Evolutionary conservation across 2,797 vertebrate genomes (phyloP).

Genomic region (Myiotriccus ornatus): DNA sequence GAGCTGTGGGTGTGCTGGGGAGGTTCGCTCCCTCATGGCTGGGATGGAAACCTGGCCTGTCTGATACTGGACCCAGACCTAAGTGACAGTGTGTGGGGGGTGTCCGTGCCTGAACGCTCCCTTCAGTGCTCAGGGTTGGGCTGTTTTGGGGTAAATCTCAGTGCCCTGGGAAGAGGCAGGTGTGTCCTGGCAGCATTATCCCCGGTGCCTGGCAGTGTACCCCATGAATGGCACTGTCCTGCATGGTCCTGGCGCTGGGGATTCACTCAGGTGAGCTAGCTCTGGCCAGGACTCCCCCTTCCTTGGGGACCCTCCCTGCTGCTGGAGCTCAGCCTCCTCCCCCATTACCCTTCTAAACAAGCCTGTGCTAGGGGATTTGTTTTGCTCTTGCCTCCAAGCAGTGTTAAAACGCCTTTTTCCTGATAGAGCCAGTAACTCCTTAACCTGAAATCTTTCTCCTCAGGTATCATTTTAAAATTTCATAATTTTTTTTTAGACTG

Average conservation of each 20-base stretch:
- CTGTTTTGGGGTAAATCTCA: neutral
- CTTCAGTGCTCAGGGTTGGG: accelerated
- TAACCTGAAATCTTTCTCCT: neutral
- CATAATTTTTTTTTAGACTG: neutral
- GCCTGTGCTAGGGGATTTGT: neutral
- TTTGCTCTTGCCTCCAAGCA: neutral
- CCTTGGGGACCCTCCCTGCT: neutral
- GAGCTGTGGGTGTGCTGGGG: neutral
- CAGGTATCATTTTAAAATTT: neutral
- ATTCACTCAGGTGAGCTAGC: neutral
- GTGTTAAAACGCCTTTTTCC: neutral
- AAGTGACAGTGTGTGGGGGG: accelerated
- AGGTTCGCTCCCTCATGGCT: accelerated
- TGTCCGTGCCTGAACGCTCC: neutral
- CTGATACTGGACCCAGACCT: neutral
- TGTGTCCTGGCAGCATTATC: neutral
- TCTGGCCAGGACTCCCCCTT: neutral
- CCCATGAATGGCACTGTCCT: neutral
- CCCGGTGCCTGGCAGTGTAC: neutral
- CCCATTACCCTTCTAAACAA: neutral
- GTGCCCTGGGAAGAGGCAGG: neutral
- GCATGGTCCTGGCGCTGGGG: neutral
- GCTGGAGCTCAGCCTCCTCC: neutral
- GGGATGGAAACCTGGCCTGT: neutral
- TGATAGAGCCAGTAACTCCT: neutral